These are phyloP conservation scores for Platanista minor DNA, from an alignment of 2,113 vertebrate genomes.

Conservation along the genomic window DNA sequence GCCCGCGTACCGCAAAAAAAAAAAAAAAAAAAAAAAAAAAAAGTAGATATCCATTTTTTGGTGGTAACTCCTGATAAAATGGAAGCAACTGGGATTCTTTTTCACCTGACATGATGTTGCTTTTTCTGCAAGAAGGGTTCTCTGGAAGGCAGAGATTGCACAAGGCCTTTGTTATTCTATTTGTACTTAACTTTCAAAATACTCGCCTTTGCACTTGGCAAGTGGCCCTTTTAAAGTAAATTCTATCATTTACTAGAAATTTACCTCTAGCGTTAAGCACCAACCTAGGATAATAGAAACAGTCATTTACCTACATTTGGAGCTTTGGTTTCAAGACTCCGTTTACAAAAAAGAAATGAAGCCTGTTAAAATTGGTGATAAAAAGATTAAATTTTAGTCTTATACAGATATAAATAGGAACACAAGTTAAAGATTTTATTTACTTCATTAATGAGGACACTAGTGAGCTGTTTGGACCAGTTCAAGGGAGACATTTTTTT, in stretches of 20 bases:
- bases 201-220: background rate
- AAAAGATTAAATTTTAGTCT: background rate
- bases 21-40: background rate
- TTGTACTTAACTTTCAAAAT: background rate
- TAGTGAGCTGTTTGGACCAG: background rate
- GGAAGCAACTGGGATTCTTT: background rate
- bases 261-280: background rate
- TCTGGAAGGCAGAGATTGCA: background rate
- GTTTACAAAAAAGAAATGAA: slow-evolving; percentile 15
- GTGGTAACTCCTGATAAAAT: background rate
- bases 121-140: background rate
- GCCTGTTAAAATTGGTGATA: background rate
- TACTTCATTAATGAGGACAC: background rate
- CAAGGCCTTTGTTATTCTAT: background rate
- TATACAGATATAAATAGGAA: background rate
- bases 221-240: background rate
- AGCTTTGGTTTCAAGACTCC: background rate
- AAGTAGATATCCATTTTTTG: background rate
- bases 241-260: background rate
- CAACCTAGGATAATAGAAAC: background rate
- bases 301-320: background rate
- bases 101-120: background rate
- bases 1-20: too few species aligned
- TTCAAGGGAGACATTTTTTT: background rate
- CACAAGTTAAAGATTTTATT: background rate